Evolutionary conservation across 2,888 invertebrate genomes (phyloP).

Genomic region (Cataglyphis cursor): DNA sequence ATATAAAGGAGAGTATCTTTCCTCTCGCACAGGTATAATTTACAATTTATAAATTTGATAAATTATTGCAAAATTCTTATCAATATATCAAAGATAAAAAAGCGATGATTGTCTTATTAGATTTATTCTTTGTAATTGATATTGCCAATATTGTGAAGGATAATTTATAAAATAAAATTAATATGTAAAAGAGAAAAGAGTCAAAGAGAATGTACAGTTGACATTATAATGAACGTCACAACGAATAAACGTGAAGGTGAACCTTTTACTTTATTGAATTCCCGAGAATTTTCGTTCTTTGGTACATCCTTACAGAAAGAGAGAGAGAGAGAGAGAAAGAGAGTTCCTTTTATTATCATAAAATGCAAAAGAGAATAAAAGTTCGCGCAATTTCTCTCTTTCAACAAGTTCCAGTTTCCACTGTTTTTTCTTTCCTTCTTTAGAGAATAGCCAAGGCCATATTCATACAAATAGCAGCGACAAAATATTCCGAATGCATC

Average conservation of each 20-base stretch:
- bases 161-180: slow-evolving; percentile 23
- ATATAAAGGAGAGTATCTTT: background rate
- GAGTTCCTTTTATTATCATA: slow-evolving; percentile 45
- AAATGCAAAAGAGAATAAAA: slow-evolving; percentile 45
- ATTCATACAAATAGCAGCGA: slow-evolving; percentile 17
- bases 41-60: slow-evolving; percentile 23
- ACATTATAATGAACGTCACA: slow-evolving; percentile 21
- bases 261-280: slow-evolving; percentile 41
- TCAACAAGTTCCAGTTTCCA: slow-evolving; percentile 32
- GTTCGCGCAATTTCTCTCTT: slow-evolving; percentile 36
- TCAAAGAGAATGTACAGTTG: slow-evolving; percentile 6
- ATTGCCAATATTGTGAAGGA: background rate
- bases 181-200: slow-evolving; percentile 9
- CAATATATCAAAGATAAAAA: background rate
- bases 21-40: background rate
- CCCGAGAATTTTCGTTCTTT: slow-evolving; percentile 37
- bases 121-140: background rate
- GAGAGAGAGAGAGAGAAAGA: background rate
- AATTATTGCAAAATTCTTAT: slow-evolving; percentile 9
- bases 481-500: slow-evolving; percentile 38
- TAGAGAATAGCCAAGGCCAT: background rate
- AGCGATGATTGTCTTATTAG: background rate
- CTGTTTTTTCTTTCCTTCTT: background rate
- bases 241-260: slow-evolving; percentile 31
- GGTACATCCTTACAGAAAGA: slow-evolving; percentile 6